phyloP scores from a whole-genome alignment of 2,113 vertebrate genomes.

The Mirounga angustirostris region DNA sequence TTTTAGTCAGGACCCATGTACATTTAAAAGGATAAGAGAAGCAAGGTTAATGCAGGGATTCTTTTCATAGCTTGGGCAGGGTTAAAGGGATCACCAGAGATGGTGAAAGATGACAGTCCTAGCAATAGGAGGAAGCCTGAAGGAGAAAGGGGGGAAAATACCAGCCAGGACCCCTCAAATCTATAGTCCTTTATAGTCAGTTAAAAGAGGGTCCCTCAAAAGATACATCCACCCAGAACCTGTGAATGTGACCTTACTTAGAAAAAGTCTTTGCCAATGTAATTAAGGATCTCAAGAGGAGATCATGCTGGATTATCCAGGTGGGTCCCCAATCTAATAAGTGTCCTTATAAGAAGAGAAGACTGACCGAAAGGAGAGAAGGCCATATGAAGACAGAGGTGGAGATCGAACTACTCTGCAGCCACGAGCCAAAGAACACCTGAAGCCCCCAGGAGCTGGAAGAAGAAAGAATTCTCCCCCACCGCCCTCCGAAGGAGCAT shows the following conservation, averaged over 20 bases:
- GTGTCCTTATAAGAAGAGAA: not conserved
- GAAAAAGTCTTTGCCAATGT: not conserved
- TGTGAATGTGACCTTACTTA: not conserved
- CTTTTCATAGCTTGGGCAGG: not conserved
- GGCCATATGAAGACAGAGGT: not conserved
- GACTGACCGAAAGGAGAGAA: not conserved
- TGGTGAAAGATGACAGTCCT: not conserved
- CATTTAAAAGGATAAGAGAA: not conserved
- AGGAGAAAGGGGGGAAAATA: not conserved
- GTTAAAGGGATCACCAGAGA: not conserved
- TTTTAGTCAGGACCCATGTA: not conserved
- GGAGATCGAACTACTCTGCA: not conserved
- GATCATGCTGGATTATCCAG: not conserved
- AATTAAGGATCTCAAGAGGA: not conserved
- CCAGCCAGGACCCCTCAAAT: accelerated
- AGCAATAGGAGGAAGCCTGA: not conserved
- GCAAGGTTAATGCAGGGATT: not conserved
- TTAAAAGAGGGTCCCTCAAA: not conserved
- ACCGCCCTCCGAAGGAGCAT: not conserved
- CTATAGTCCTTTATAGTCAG: not conserved
- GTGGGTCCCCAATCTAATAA: not conserved
- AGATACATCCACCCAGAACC: not conserved
- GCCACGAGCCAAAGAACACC: not conserved
- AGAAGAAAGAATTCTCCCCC: not conserved
- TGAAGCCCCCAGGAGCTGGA: not conserved